phyloP scores from a whole-genome alignment of 2,888 invertebrate species.

The Mongoloraphidia duomilia region DNA sequence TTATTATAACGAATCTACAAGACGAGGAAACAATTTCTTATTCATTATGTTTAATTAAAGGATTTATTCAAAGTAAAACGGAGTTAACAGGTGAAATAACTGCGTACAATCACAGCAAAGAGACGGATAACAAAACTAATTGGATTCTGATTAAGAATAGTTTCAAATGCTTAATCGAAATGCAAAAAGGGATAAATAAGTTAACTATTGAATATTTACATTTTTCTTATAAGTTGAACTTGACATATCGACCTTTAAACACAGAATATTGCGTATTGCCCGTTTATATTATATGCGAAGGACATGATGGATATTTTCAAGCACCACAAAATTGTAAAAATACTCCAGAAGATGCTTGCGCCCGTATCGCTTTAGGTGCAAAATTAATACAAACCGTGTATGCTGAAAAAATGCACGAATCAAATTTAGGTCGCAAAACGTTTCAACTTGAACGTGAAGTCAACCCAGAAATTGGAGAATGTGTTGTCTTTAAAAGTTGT shows the following conservation, averaged over 20 bases:
- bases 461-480: constrained; percentile 41
- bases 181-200: constrained; percentile 46
- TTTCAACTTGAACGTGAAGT: constrained; percentile 61
- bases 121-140: constrained; percentile 30
- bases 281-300: constrained; percentile 68
- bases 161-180: constrained; percentile 53
- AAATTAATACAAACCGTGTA: constrained; percentile 74
- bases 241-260: constrained; percentile 42
- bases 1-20: too few species aligned
- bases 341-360: constrained; percentile 56
- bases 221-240: constrained; percentile 31
- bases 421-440: constrained; percentile 62
- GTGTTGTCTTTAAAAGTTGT: constrained; percentile 58
- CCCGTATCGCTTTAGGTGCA: constrained; percentile 59
- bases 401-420: constrained; percentile 74
- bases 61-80: background rate
- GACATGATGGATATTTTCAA: constrained; percentile 67
- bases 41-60: background rate
- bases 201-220: constrained; percentile 43
- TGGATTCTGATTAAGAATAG: constrained; percentile 51
- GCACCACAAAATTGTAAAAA: constrained; percentile 31
- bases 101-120: constrained; percentile 6
- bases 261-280: constrained; percentile 55
- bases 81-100: too few species aligned
- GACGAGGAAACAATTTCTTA: background rate